Base-by-base conservation (phyloP, 2,888 invertebrate species). In the Ceraclea dissimilis region DNA sequence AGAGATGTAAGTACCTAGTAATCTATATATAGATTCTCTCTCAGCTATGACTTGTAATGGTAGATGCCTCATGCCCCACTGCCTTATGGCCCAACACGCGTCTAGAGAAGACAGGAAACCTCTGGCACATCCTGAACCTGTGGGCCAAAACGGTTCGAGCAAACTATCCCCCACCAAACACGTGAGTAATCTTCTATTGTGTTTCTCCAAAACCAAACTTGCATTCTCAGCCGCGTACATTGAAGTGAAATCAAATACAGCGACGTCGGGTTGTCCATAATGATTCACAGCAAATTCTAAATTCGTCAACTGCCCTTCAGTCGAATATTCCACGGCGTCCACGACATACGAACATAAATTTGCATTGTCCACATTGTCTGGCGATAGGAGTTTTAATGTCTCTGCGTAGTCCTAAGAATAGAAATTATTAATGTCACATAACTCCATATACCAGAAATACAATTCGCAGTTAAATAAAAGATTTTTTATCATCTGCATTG, bases 131-230 rank as follows among this genome's bases (percentile, higher is more conserved):
- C 99, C 99, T 2, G 96, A 96, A 0, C 99, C 99, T 0, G 96
- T 97, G 4, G 98, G 99, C 98, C 99, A 99, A 74, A 99, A 99
- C 0, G 93, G 93, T 82, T 98, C 98, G 22, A 98, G 79, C 54
- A 98, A 77, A 70, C 94, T 95, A 74, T 99, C 98, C 1, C 98
- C 98, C 1, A 98, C 97, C 52, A 99, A 80, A 65, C 88, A 89
- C 76, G 92, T 88, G 16, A 98, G 76, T 4, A 98, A 76, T 46
- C 86, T 84, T 63, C 90, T 86, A 0, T 93, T 92, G 62, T 84
- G 67, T 0, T 74, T 70, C 62, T 77, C 76, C 64, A 70, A 68
- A 1, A 95, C 86, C 67, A 93, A 82, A 64, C 91, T 91, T 6
- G 97, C 93, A 73, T 95, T 93, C 72, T 96, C 95, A 0, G 98